phyloP scores from a whole-genome alignment of 2,113 vertebrate genomes.

The Phycodurus eques region DNA sequence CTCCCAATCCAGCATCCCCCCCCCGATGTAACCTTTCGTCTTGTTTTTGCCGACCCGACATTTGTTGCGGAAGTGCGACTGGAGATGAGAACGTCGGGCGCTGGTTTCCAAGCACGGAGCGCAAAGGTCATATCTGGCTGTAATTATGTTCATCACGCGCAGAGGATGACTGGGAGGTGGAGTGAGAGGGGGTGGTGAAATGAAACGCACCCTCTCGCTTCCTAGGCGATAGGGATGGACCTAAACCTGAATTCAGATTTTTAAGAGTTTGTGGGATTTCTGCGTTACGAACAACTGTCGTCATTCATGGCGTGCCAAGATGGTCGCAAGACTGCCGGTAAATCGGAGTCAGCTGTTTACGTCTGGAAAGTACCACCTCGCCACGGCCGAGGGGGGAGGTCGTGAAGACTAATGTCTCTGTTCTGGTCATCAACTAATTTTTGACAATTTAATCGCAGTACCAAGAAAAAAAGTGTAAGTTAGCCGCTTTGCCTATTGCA shows the following conservation, averaged over 20 bases:
- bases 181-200: neutral
- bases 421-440: constrained; percentile 90
- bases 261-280: constrained; percentile 10
- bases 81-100: constrained; percentile 56
- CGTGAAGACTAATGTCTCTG: constrained; percentile 96
- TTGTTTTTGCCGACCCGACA: constrained; percentile 72
- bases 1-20: constrained; percentile 43
- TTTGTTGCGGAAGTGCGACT: constrained; percentile 71
- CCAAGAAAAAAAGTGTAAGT: constrained; percentile 51
- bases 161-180: constrained; percentile 12
- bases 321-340: constrained; percentile 45
- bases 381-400: constrained; percentile 84
- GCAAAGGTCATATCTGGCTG: constrained; percentile 76
- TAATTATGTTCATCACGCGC: constrained; percentile 76
- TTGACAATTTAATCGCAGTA: constrained; percentile 99
- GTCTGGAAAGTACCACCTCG: constrained; percentile 82
- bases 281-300: constrained; percentile 52
- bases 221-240: neutral
- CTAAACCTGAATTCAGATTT: neutral
- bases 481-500: neutral
- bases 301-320: constrained; percentile 69
- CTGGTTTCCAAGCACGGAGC: constrained; percentile 61
- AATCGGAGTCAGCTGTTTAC: constrained; percentile 70
- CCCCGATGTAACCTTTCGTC: constrained; percentile 68
- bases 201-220: neutral